phyloP scores from a whole-genome alignment of 2,113 vertebrate species.

The Emydocephalus ijimae region DNA sequence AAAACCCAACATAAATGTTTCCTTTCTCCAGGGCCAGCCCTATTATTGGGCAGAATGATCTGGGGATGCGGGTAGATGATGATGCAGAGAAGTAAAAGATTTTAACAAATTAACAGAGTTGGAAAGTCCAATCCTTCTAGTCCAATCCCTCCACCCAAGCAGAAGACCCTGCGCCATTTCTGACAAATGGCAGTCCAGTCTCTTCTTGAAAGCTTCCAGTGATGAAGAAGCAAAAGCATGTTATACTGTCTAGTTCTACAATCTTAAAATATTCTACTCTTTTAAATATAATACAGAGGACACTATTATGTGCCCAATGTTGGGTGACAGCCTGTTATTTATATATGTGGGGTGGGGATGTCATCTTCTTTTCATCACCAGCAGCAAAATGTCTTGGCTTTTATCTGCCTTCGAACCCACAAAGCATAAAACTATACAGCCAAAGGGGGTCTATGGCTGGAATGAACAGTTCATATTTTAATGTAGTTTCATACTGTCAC shows the following conservation, averaged over 20 bases:
- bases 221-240: neutral
- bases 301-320: neutral
- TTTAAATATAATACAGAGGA: neutral
- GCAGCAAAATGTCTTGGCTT: neutral
- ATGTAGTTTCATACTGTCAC: neutral
- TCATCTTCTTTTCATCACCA: neutral
- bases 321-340: neutral
- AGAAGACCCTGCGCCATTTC: no score
- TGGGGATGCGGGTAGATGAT: neutral
- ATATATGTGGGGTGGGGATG: neutral
- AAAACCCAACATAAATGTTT: neutral
- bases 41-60: neutral
- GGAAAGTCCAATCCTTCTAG: no score
- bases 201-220: no score
- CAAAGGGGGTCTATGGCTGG: neutral
- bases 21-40: neutral
- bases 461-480: neutral
- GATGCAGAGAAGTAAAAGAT: neutral
- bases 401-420: neutral
- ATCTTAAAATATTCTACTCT: neutral
- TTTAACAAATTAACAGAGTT: no score
- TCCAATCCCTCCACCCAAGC: no score
- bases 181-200: no score
- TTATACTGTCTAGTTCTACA: neutral
- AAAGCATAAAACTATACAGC: neutral